phyloP scores from a whole-genome alignment of 2,113 vertebrate species.

The Hippolais icterina region DNA sequence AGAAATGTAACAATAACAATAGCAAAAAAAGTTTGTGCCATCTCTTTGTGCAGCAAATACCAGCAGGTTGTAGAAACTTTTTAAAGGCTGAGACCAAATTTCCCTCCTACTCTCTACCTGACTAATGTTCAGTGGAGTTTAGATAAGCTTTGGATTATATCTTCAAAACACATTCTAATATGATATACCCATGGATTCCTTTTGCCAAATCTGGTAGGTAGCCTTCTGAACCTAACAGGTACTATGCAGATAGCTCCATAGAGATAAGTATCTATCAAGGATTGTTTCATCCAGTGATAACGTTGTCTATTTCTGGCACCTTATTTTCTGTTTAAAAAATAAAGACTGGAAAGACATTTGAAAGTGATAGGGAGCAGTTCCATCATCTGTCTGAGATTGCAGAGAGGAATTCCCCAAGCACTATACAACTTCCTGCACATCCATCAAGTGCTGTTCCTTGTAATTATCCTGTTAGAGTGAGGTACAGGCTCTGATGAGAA shows the following conservation, averaged over 20 bases:
- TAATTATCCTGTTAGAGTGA: slow-evolving; percentile 6
- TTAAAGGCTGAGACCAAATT: background rate
- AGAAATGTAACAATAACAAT: background rate
- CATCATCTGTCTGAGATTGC: slow-evolving; percentile 8
- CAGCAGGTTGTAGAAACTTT: background rate
- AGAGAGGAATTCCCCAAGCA: slow-evolving; percentile 16
- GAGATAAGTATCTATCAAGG: background rate
- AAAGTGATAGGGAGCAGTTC: background rate
- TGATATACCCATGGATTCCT: background rate
- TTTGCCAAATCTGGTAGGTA: background rate
- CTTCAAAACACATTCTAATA: background rate
- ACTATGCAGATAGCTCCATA: background rate
- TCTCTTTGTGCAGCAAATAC: background rate
- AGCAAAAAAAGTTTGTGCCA: background rate
- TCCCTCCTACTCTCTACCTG: background rate
- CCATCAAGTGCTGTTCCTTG: background rate
- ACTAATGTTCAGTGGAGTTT: background rate
- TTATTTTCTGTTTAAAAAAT: slow-evolving; percentile 4
- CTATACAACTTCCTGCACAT: background rate
- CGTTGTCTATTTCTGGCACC: background rate
- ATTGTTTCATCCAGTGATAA: background rate
- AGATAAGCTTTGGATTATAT: background rate
- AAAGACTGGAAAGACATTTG: background rate
- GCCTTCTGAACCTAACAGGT: background rate
- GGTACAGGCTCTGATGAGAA: background rate